phyloP scores from a whole-genome alignment of 1,140 invertebrate genomes.

The Tribolium castaneum region DNA sequence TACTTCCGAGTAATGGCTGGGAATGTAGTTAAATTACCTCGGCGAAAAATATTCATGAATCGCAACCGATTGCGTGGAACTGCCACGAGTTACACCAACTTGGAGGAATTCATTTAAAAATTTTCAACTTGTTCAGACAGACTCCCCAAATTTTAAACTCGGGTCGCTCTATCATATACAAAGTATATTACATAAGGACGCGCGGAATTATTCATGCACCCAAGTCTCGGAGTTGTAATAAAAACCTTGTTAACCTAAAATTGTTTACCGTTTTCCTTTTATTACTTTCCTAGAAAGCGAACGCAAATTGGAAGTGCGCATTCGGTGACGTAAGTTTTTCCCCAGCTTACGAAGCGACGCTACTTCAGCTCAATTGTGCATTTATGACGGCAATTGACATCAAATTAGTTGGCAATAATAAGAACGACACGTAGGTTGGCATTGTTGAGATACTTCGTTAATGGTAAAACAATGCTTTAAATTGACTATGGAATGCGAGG shows the following conservation, averaged over 20 bases:
- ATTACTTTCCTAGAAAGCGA: neutral
- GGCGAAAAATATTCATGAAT: slow-evolving; percentile 32
- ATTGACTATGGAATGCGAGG: slow-evolving; percentile 35
- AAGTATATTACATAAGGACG: slow-evolving; percentile 21
- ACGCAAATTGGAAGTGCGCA: neutral
- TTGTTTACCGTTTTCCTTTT: slow-evolving; percentile 28
- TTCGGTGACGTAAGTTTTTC: neutral
- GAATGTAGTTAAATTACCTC: slow-evolving; percentile 12
- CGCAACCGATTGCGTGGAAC: slow-evolving; percentile 12
- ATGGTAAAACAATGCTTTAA: slow-evolving; percentile 44
- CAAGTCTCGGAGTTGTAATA: slow-evolving; percentile 24
- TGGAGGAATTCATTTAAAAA: slow-evolving; percentile 34
- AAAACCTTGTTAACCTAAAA: slow-evolving; percentile 20
- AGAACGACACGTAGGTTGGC: slow-evolving; percentile 35
- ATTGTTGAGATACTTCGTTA: slow-evolving; percentile 36
- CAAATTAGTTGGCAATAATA: slow-evolving; percentile 42
- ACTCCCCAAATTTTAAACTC: slow-evolving; percentile 13
- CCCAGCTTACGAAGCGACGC: neutral
- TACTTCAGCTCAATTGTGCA: neutral
- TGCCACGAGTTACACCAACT: neutral
- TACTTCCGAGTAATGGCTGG: neutral
- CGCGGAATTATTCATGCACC: slow-evolving; percentile 14
- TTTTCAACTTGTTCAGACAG: neutral
- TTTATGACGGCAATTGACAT: neutral
- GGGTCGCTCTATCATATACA: slow-evolving; percentile 7